Evolutionary conservation across 1,140 invertebrate genomes (phyloP), one percentile per base, ranked within the genome.

Genomic region (Elysia chlorotica): DNA sequence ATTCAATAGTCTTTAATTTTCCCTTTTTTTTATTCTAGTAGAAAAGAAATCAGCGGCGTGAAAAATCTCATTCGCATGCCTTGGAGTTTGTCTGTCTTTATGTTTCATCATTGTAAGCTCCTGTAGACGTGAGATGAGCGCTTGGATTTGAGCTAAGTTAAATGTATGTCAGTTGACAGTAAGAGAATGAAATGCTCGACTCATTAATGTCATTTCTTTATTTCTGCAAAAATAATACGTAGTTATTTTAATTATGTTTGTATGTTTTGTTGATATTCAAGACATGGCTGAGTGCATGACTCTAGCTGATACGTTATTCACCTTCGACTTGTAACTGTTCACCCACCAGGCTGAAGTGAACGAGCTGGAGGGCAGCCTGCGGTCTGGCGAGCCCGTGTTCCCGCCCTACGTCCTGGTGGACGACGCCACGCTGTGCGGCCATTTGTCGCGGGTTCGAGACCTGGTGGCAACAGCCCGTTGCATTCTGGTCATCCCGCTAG

Each of bases 361-460:
- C 65, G 90, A 92, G 65, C 80, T 94, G 57, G 93, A 94, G 83
- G 90, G 86, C 57, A 89, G 89, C 76, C 80, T 81, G 61, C 82
- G 88, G 61, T 65, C 74, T 59, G 77, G 76, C 33, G 76, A 81
- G 56, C 82, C 76, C 37, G 87, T 89, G 6, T 89, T 93, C 75
- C 92, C 93, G 0, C 93, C 93, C 0, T 94, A 93, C 83, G 85
- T 94, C 33, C 92, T 95, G 6, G 88, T 93, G 0, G 93, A 95
- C 84, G 89, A 92, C 10, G 91, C 92, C 73, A 91, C 91, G 28
- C 88, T 95, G 23, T 91, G 91, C 65, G 90, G 92, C 72, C 91
- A 92, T 81, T 91, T 93, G 66, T 89, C 91, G 31, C 89, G 92
- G 53, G 90, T 96, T 25, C 95, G 94, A 81, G 92, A 93, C 76